Evolutionary conservation across 2,797 vertebrate species (phyloP), one percentile per base, ranked within the genome.

Genomic region (Neostethus bicornis): DNA sequence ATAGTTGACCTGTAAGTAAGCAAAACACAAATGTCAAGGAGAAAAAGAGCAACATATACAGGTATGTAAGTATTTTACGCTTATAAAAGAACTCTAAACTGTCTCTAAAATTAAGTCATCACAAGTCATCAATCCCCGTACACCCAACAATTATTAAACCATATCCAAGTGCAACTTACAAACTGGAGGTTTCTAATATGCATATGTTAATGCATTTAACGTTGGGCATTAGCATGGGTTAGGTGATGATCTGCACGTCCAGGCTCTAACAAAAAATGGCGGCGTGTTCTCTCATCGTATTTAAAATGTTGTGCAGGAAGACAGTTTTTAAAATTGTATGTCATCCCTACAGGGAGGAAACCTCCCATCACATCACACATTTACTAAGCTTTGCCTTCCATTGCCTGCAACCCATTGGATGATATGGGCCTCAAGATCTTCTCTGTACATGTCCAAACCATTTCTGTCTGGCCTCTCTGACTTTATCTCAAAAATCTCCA

Each of bases 261-360:
- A 45, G 31, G 47, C 43, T 24, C 60, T 43, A 44, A 73, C 59
- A 62, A 61, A 79, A 79, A 71, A 66, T 67, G 47, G 61, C 70
- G 59, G 42, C 51, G 61, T 62, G 73, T 79, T 70, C 61, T 70
- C 44, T 58, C 51, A 62, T 83, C 75, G 75, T 63, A 83, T 83
- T 78, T 84, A 55, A 80, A 74, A 84, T 70, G 53, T 57, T 54
- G 61, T 10, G 45, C 72, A 75, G 73, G 61, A 66, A 16, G 66
- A 75, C 72, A 70, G 73, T 77, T 85, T 78, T 73, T 77, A 61
- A 81, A 81, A 68, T 63, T 72, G 69, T 56, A 73, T 67, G 73
- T 35, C 34, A 25, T 82, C 51, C 66, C 11, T 8, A 51, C 48
- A 39, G 51, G 58, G 45, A 66, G 52, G 70, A 74, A 83, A 68